phyloP scores from a whole-genome alignment of 2,113 vertebrate genomes.

The Phalacrocorax aristotelis region DNA sequence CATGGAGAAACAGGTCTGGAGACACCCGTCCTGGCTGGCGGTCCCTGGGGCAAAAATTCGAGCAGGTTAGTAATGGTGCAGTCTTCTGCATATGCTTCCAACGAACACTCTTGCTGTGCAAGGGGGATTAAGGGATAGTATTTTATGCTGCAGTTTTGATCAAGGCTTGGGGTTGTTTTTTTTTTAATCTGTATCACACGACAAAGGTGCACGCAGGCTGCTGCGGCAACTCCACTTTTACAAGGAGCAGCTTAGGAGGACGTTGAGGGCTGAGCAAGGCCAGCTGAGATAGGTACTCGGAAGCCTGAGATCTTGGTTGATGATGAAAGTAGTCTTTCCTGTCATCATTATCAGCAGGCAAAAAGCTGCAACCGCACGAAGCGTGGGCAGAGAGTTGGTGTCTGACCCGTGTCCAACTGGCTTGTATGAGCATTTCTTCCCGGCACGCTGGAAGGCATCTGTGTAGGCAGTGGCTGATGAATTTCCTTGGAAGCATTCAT shows the following conservation, averaged over 20 bases:
- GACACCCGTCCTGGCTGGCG: rapidly evolving
- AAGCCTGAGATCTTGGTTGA: not conserved
- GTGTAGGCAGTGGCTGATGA: not conserved
- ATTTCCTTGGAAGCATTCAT: not conserved
- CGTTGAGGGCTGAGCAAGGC: not conserved
- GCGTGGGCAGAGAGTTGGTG: not conserved
- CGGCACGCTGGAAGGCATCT: not conserved
- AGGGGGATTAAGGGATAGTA: not conserved
- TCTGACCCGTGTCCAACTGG: not conserved
- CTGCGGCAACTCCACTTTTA: not conserved
- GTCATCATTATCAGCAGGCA: not conserved
- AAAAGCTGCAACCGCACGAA: rapidly evolving
- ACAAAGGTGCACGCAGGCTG: not conserved
- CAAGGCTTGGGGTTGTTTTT: not conserved
- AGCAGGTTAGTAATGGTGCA: not conserved
- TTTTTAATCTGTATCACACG: not conserved
- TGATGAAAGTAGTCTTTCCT: not conserved
- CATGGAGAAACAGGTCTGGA: not conserved
- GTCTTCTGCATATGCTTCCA: not conserved
- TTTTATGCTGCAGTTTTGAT: not conserved
- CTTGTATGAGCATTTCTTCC: not conserved
- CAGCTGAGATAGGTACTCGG: not conserved
- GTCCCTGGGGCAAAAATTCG: not conserved
- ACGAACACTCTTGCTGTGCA: not conserved
- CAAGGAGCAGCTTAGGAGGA: not conserved